Conservation (phyloP, 2,888 invertebrate species). For the Agrenia bidenticulata region DNA sequence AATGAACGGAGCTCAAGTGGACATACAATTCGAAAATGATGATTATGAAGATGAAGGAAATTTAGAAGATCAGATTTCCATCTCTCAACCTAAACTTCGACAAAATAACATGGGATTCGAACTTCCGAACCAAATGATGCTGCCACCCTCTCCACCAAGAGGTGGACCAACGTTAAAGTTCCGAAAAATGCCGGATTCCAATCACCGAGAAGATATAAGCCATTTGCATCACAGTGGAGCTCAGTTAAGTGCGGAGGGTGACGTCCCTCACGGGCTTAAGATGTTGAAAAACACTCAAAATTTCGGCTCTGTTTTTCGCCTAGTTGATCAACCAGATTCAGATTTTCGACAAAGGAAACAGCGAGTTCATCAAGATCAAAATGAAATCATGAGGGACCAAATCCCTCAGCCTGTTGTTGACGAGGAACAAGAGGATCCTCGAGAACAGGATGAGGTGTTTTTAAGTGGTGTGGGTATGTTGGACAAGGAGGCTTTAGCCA, state of each 20-base stretch:
- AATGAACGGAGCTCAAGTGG: too few species aligned
- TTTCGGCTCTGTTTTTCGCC: conserved; percentile 38
- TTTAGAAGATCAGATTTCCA: neutral
- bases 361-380: neutral
- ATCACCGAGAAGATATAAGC: neutral
- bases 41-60: neutral
- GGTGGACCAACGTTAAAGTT: neutral
- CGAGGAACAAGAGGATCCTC: neutral
- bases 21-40: too few species aligned
- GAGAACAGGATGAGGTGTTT: neutral
- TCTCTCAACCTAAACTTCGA: conserved; percentile 8
- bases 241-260: neutral
- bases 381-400: neutral
- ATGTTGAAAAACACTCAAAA: conserved; percentile 39
- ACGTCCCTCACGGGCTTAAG: neutral
- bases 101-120: neutral
- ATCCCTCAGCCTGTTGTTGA: neutral
- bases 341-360: neutral
- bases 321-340: conserved; percentile 18
- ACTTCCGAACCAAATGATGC: conserved; percentile 9
- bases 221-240: neutral
- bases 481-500: conserved; percentile 27
- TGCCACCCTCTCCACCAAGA: neutral
- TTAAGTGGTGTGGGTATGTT: conserved; percentile 5
- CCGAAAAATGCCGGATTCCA: neutral